These are phyloP conservation scores for Parasteatoda lunata DNA, from an alignment of 2,888 invertebrate genomes.

Conservation along the genomic window DNA sequence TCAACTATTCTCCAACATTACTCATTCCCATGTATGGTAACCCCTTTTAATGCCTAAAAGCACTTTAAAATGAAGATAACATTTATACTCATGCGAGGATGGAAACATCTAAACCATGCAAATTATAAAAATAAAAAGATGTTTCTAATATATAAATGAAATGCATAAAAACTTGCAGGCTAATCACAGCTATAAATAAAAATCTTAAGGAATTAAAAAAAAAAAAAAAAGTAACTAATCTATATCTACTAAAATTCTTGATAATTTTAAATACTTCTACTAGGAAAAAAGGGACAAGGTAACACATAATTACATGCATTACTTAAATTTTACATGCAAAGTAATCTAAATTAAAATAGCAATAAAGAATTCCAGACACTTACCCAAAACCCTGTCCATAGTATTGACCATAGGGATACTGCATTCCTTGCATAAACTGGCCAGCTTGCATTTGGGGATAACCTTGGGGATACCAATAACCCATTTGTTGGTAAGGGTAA, in stretches of 20 bases:
- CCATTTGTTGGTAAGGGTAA: conserved; percentile 83
- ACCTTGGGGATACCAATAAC: conserved; percentile 92
- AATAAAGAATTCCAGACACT: conserved; percentile 9
- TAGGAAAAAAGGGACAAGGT: not conserved
- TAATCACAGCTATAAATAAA: not conserved
- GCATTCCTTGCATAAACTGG: conserved; percentile 82
- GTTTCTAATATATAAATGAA: not conserved
- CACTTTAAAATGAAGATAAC: no score
- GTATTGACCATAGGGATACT: conserved; percentile 87
- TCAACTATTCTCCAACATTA: no score
- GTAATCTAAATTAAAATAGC: no score
- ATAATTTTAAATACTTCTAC: not conserved
- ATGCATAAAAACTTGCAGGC: not conserved
- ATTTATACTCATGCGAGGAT: no score
- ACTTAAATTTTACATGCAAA: no score
- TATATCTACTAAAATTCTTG: not conserved
- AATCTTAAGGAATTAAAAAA: not conserved
- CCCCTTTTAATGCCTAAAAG: no score
- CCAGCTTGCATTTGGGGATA: conserved; percentile 82
- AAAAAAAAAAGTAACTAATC: not conserved
- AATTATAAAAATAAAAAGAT: not conserved
- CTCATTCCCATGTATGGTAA: no score
- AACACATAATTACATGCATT: no score
- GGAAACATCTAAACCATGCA: not conserved
- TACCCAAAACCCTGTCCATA: conserved; percentile 89